Conservation (phyloP, 1,140 invertebrate species). For the Sycophila sp. region DNA sequence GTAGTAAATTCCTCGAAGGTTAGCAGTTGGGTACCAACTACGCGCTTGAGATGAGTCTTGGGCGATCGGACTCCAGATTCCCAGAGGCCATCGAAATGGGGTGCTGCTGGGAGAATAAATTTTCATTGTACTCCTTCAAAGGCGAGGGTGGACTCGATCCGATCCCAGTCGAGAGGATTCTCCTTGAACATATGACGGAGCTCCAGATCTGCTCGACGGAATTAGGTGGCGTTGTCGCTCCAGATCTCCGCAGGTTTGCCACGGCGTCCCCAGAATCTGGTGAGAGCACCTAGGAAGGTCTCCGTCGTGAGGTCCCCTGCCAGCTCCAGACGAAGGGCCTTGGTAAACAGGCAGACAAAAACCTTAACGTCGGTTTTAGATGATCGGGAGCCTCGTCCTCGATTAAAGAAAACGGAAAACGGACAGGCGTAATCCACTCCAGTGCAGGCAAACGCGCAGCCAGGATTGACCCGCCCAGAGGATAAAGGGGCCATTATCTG, state of each 20-base stretch:
- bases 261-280: background rate
- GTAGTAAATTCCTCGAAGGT: no score
- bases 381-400: background rate
- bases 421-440: background rate
- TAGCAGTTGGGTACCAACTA: background rate
- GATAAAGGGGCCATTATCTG: background rate
- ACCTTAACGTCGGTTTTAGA: background rate
- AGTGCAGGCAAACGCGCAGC: background rate
- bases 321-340: background rate
- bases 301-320: background rate
- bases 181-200: no score
- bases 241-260: no score
- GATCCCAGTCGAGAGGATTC: no score
- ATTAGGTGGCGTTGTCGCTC: no score
- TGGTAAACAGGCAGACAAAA: background rate
- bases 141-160: no score
- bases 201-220: no score
- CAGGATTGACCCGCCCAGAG: background rate
- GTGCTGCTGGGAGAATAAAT: no score
- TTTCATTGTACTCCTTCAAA: no score
- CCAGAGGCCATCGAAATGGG: no score
- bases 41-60: background rate
- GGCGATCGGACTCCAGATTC: background rate
- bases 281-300: background rate
- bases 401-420: background rate